Evolutionary conservation across 2,113 vertebrate genomes (phyloP), one percentile per base, ranked within the genome.

Genomic region (Xiphophorus maculatus): DNA sequence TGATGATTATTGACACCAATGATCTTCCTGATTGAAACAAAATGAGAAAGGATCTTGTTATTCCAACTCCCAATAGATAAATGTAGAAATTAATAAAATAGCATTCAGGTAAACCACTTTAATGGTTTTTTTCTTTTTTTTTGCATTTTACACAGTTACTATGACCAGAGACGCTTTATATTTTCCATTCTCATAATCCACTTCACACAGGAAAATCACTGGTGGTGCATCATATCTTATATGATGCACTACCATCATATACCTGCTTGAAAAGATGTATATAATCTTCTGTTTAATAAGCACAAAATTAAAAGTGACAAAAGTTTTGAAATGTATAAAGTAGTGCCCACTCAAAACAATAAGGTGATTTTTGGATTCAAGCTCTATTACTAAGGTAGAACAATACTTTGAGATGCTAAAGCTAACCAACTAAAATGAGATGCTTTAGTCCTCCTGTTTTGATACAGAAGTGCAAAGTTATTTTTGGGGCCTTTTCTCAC

Each of bases 401-500:
- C 51, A 22, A 2, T 11, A 10, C 25, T 58, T 58, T n/a, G 51
- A n/a, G 35, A 37, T 12, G 35, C 35, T 37, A 12, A 37, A 37
- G 35, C 35, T 37, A 37, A 37, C 35, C 35, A 37, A 11, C 35
- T 37, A 37, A 37, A 37, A 11, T 37, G 10, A 37, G 35, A 11
- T 37, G 35, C 35, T 37, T 15, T 15, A 14, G 13, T 15, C 1
- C 13, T 14, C 40, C 13, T 42, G 4, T 42, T 42, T 42, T 42
- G 14, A 14, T 4, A 14, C 40, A 42, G 14, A 42, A 42, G 40
- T 42, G 14, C 35, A 42, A 42, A 48, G 17, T 19, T 19, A 2
- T 48, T 19, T 2, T 58, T 58, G 3, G 25, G 19, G 51, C 51
- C 7, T 14, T 28, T 9, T 58, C 93, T 93, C 83, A 96, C 96